A percentile compares a stretch with the other conserved stretches of the same genome.
phyloP scores from a whole-genome alignment of 37 sponge, comb jelly and placozoan species.

The Petrosia ficiformis region DNA sequence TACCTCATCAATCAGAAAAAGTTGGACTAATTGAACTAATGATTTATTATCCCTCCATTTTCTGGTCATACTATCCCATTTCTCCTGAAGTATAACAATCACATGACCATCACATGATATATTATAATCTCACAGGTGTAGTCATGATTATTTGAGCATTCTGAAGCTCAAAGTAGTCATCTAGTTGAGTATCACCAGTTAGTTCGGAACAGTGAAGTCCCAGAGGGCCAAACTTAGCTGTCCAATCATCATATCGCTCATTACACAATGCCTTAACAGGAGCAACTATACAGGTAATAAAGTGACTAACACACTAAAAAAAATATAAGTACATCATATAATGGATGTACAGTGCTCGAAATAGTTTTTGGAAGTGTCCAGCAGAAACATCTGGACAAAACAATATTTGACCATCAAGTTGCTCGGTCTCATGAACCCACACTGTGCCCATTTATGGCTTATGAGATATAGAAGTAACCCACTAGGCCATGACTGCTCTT shows the following conservation, averaged over 20 bases:
- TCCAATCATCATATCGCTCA: conserved; percentile 92
- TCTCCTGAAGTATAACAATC: conserved; percentile 70
- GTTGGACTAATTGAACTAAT: conserved; percentile 77
- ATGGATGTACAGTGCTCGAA: too few relatives aligned
- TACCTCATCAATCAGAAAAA: conserved; percentile 97
- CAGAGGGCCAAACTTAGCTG: conserved; percentile 77
- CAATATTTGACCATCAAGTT: too few relatives aligned
- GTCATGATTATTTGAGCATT: conserved; percentile 90
- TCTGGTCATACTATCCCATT: conserved; percentile 99
- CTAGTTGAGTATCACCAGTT: conserved; percentile 94
- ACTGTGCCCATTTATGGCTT: too few relatives aligned
- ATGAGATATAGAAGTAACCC: too few relatives aligned
- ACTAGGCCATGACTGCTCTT: too few relatives aligned
- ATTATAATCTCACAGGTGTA: conserved; percentile 76
- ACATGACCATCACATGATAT: neutral
- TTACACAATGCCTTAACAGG: conserved; percentile 96
- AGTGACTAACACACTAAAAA: neutral
- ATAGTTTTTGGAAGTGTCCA: too few relatives aligned
- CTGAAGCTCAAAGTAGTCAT: conserved; percentile 93
- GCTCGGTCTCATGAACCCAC: too few relatives aligned
- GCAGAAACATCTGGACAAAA: too few relatives aligned
- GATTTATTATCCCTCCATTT: conserved; percentile 93
- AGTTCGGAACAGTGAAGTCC: conserved; percentile 86
- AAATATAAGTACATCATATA: too few relatives aligned
- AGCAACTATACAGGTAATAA: conserved; percentile 58